phyloP scores from a whole-genome alignment of 2,888 invertebrate species.

The Agonopterix heracliana region DNA sequence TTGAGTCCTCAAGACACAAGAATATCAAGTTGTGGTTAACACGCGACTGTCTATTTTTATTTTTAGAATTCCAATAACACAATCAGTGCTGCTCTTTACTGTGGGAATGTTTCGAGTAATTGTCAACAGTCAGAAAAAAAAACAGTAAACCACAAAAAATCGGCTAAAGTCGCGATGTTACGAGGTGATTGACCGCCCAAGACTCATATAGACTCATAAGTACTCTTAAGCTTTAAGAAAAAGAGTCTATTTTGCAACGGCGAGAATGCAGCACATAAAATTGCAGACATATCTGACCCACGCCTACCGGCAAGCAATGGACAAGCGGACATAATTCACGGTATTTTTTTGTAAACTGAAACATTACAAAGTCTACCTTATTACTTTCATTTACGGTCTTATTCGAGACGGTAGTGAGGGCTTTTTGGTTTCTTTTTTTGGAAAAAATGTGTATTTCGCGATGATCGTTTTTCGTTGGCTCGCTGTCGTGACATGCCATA shows the following conservation, averaged over 20 bases:
- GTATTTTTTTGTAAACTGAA: conserved; percentile 32
- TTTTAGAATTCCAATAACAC: conserved; percentile 23
- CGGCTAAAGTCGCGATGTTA: conserved; percentile 37
- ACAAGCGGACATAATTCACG: conserved; percentile 68
- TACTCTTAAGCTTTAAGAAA: conserved; percentile 10
- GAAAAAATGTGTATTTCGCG: conserved; percentile 38
- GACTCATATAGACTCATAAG: conserved; percentile 35
- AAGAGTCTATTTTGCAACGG: conserved; percentile 42
- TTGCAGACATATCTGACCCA: conserved; percentile 60
- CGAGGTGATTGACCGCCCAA: conserved; percentile 47
- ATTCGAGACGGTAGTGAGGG: conserved; percentile 21
- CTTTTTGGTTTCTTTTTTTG: conserved; percentile 24
- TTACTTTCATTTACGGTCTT: conserved; percentile 31
- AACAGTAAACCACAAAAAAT: conserved; percentile 36
- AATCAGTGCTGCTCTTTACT: conserved; percentile 24
- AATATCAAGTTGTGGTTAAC: too few relatives aligned
- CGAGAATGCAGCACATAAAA: conserved; percentile 43
- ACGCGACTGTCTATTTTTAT: neutral
- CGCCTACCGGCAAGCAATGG: conserved; percentile 60
- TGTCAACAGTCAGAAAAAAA: conserved; percentile 41
- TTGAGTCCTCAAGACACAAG: too few relatives aligned
- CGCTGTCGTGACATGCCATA: conserved; percentile 70
- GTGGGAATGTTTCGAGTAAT: conserved; percentile 43
- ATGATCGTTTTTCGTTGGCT: conserved; percentile 54
- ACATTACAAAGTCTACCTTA: conserved; percentile 38